Percentiles rank a stretch among this genome's conserved stretches.
phyloP scores from a whole-genome alignment of 2,797 vertebrate species.

The Propithecus deckenii region DNA sequence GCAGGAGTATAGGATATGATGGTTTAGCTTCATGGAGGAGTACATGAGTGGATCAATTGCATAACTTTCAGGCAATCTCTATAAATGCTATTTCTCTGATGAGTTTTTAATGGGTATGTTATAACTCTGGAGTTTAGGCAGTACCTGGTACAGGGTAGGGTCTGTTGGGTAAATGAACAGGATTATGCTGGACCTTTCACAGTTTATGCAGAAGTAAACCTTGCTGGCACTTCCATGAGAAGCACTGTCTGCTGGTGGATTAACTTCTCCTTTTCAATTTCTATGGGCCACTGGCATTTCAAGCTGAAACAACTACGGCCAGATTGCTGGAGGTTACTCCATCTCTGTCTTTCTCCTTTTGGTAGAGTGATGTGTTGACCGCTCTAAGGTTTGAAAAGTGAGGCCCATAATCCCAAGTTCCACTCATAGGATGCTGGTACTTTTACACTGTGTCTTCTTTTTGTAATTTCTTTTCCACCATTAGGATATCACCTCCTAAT shows the following conservation, averaged over 20 bases:
- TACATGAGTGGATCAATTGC: neutral
- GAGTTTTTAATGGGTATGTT: neutral
- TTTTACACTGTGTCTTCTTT: neutral
- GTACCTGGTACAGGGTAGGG: neutral
- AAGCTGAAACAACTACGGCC: neutral
- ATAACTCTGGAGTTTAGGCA: neutral
- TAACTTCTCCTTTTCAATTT: neutral
- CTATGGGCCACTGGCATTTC: neutral
- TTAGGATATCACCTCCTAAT: neutral
- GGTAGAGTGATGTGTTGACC: neutral
- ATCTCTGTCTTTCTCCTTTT: neutral
- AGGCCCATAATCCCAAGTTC: neutral
- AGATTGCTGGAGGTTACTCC: neutral
- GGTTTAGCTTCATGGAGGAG: neutral
- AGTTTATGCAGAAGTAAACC: neutral
- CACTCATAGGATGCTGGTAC: neutral
- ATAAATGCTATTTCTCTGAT: neutral
- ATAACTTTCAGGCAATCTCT: neutral
- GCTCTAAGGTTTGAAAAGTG: neutral
- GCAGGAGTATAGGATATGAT: no score
- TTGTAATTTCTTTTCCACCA: neutral
- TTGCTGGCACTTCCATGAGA: neutral
- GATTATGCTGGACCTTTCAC: neutral
- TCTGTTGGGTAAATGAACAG: neutral
- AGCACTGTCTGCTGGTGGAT: neutral